phyloP scores from a whole-genome alignment of 2,797 vertebrate genomes.

The Falco peregrinus region DNA sequence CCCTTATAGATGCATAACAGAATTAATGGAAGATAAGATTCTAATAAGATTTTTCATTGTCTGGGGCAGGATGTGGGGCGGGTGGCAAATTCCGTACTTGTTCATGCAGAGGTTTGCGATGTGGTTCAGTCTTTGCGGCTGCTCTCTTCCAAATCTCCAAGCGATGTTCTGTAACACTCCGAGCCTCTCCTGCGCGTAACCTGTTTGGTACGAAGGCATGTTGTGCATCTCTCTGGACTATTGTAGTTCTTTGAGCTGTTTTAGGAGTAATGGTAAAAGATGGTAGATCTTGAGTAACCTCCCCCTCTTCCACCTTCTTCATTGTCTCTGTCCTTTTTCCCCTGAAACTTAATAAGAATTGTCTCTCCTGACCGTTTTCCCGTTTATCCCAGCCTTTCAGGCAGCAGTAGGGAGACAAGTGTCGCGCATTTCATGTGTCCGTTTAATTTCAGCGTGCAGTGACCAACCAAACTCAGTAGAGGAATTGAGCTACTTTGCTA shows the following conservation, averaged over 20 bases:
- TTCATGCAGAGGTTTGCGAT: not conserved
- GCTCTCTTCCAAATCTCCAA: not conserved
- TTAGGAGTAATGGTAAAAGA: not conserved
- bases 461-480: not conserved
- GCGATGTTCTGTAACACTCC: not conserved
- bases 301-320: not conserved
- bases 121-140: not conserved
- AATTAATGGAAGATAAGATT: not conserved
- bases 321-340: not conserved
- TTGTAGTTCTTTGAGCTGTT: not conserved
- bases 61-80: not conserved
- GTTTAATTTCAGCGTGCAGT: not conserved
- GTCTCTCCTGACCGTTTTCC: not conserved
- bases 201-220: not conserved
- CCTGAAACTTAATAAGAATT: not conserved
- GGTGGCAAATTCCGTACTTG: not conserved
- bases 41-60: not conserved
- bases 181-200: not conserved
- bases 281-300: not conserved
- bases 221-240: not conserved
- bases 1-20: not conserved
- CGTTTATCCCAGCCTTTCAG: not conserved
- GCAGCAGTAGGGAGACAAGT: not conserved
- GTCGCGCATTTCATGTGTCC: accelerated
- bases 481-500: not conserved